Base-by-base conservation (phyloP, 2,797 vertebrate species). In the Phoeniculus purpureus region DNA sequence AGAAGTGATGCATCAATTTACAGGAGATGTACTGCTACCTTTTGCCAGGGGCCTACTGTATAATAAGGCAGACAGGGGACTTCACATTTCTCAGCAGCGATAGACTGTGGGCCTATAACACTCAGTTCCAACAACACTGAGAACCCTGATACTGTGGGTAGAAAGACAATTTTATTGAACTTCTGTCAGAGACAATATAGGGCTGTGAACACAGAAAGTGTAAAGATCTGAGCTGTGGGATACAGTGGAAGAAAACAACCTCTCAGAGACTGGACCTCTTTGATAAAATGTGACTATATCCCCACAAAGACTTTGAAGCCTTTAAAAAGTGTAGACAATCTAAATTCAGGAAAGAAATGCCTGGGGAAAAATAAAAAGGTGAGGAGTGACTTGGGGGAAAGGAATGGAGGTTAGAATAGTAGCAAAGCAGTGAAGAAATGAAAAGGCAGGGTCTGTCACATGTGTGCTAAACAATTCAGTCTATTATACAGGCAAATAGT, bases 91-190 rank as follows among this genome's bases (percentile, higher is more conserved):
- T 90, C 48, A 32, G 86, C 67, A 91, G 52, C 81, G 23, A 47
- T 64, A 27, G 88, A 27, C n/a, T 88, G 18, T 48, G 65, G 80
- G 70, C 94, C 74, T 94, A 20, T 74, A 92, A 81, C 76, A 65
- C 48, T 90, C 72, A n/a, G 59, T 71, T 95, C 56, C 81, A 96
- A 55, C 85, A 81, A 50, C 1, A 1, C 27, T 84, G 68, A 91
- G 78, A 83, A 79, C 59, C 65, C 82, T 91, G 43, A 81, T 90
- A 77, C 27, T 84, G 81, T 74, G 37, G 51, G 9, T 48, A 59
- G 87, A 85, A 93, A 90, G 82, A 67, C 76, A 54, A 94, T 93
- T 94, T 93, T 94, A 94, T 94, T 92, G 90, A 95, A 85, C 81
- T 93, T 92, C 89, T 93, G 62, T 92, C 82, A 79, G 84, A 95